Base-by-base conservation (phyloP, 2,113 vertebrate genomes). In the Pterocles burchelli region DNA sequence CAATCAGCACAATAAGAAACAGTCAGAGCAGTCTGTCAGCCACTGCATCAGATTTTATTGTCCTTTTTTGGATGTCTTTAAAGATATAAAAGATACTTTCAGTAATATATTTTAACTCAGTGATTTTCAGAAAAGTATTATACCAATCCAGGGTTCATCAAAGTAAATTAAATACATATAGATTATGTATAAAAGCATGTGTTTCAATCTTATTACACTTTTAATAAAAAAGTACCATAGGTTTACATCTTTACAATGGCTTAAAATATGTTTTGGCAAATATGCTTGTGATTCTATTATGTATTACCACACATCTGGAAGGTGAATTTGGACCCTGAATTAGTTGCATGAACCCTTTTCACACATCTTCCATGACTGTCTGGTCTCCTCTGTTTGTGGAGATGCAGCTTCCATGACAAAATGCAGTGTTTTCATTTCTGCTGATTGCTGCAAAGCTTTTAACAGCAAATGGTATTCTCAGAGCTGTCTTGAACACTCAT, bases 391-490 rank as follows among this genome's bases (percentile, higher is more conserved):
- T 80, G 5, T 20, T 7, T 48, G 21, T 57, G 36, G 61, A 82
- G 74, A 72, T 57, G 67, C 20, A 51, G 34, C 68, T 88, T 82
- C 29, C 43, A 19, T 86, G 33, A 63, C 26, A 78, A 84, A 90
- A 87, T 17, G n/a, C 51, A 63, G 11, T 67, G 22, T n/a, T 84
- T 80, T 26, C 54, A 28, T 57, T 86, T 71, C 20, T 86, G 46
- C 79, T 92, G 61, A 77, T 87, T 55, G 21, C 43, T 90, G 82
- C 59, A 84, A 74, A 93, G 33, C 43, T 34, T 76, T 63, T 78
- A 90, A 36, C 36, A 81, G 65, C 61, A 86, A 92, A n/a, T 57
- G 17, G 26, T 81, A 78, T 97, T 92, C 68, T 80, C 83, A 81
- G 48, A 67, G 72, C 73, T 74, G 51, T 80, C 80, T 67, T 84